Evolutionary conservation across 2,797 vertebrate genomes (phyloP).

Genomic region (Harpia harpyja): DNA sequence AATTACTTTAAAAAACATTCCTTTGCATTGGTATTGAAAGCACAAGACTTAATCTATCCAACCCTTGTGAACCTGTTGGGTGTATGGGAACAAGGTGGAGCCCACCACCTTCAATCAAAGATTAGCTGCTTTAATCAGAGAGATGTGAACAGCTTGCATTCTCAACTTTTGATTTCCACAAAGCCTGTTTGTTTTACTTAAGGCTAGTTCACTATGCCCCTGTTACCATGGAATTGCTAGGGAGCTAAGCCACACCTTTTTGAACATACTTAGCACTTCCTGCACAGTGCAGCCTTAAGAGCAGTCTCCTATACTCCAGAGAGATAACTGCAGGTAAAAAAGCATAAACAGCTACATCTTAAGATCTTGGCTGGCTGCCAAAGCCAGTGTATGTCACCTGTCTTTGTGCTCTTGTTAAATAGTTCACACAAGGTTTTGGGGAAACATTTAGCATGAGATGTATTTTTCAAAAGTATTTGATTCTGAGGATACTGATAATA

Average conservation of each 20-base stretch:
- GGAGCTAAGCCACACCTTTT: constrained; percentile 58
- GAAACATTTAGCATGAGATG: background rate
- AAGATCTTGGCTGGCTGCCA: background rate
- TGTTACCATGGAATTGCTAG: constrained; percentile 50
- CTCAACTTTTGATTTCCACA: constrained; percentile 46
- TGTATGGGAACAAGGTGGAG: background rate
- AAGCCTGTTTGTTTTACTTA: constrained; percentile 61
- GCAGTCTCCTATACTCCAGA: background rate
- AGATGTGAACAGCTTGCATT: background rate
- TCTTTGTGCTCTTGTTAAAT: background rate
- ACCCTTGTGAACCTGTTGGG: background rate
- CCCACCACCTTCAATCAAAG: background rate
- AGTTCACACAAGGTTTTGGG: background rate
- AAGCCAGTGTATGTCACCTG: background rate
- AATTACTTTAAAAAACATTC: background rate
- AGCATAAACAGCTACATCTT: background rate
- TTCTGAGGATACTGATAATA: background rate
- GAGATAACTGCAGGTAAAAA: constrained; percentile 14
- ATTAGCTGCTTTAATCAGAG: constrained; percentile 3
- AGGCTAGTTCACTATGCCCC: constrained; percentile 3
- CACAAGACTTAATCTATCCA: background rate
- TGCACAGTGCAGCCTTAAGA: background rate
- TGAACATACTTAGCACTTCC: constrained; percentile 40
- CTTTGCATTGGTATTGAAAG: background rate
- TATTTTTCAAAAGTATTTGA: background rate